Evolutionary conservation across 2,888 invertebrate genomes (phyloP).

Genomic region (Helicoverpa assulta): DNA sequence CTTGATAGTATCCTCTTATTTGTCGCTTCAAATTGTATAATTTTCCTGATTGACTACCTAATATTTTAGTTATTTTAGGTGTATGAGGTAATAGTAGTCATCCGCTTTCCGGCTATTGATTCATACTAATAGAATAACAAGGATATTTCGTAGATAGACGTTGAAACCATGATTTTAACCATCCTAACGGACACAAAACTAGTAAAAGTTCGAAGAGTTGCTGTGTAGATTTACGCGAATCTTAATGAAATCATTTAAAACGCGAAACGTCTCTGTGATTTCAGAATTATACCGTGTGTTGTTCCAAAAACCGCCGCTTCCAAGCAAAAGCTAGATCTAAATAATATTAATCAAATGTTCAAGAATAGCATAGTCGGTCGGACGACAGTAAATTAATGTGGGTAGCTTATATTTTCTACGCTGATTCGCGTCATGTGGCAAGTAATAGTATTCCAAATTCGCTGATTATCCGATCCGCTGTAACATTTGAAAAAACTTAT

Average conservation of each 20-base stretch:
- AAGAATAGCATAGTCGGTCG: conserved; percentile 59
- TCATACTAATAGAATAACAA: conserved; percentile 1
- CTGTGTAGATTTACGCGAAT: background rate
- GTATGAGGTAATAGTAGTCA: conserved; percentile 25
- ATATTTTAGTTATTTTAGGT: conserved; percentile 29
- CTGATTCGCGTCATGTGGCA: conserved; percentile 58
- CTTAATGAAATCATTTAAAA: conserved; percentile 3
- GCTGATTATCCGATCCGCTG: background rate
- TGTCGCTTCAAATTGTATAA: conserved; percentile 20
- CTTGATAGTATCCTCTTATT: conserved; percentile 9
- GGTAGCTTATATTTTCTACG: conserved; percentile 56
- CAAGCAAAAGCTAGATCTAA: conserved; percentile 44
- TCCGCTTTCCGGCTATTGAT: conserved; percentile 21
- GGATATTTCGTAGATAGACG: background rate
- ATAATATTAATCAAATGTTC: conserved; percentile 58
- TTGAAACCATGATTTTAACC: too few species aligned
- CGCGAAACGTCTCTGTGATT: conserved; percentile 37
- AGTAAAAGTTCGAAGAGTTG: background rate
- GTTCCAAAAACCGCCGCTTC: conserved; percentile 28
- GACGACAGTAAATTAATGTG: conserved; percentile 60
- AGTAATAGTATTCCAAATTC: conserved; percentile 1
- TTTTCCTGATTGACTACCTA: conserved; percentile 37
- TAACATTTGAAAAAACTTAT: background rate
- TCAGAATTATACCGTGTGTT: conserved; percentile 22
- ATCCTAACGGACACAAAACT: background rate